Conservation (phyloP, 1,140 invertebrate genomes). For the Hyles euphorbiae region DNA sequence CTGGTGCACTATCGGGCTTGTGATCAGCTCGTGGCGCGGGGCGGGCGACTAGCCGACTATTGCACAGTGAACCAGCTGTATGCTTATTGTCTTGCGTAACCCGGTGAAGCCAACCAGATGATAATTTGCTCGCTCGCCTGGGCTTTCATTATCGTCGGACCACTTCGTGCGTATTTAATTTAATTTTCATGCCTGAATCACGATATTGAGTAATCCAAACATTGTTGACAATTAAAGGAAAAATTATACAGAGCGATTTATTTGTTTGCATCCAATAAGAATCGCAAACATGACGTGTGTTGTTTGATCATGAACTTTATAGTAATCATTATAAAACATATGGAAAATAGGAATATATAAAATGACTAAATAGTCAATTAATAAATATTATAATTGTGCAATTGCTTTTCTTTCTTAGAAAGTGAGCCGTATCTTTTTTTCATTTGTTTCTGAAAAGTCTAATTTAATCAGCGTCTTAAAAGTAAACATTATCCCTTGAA, state of each 20-base stretch:
- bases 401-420: no score
- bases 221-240: constrained; percentile 1
- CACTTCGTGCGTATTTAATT: constrained; percentile 62
- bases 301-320: no score
- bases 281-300: no score
- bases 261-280: background rate
- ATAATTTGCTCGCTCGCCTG: constrained; percentile 56
- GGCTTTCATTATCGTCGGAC: constrained; percentile 50
- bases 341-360: no score
- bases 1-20: constrained; percentile 56
- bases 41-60: constrained; percentile 52
- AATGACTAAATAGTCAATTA: no score
- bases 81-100: constrained; percentile 61
- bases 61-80: constrained; percentile 50
- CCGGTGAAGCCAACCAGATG: constrained; percentile 50
- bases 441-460: no score
- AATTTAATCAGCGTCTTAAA: no score
- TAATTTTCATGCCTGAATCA: constrained; percentile 43
- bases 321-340: no score
- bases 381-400: no score
- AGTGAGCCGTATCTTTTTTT: no score
- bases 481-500: background rate
- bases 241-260: background rate
- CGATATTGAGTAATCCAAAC: constrained; percentile 22
- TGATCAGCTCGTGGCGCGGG: constrained; percentile 58